Conservation (phyloP, 2,888 invertebrate genomes). For the Maniola hyperantus region DNA sequence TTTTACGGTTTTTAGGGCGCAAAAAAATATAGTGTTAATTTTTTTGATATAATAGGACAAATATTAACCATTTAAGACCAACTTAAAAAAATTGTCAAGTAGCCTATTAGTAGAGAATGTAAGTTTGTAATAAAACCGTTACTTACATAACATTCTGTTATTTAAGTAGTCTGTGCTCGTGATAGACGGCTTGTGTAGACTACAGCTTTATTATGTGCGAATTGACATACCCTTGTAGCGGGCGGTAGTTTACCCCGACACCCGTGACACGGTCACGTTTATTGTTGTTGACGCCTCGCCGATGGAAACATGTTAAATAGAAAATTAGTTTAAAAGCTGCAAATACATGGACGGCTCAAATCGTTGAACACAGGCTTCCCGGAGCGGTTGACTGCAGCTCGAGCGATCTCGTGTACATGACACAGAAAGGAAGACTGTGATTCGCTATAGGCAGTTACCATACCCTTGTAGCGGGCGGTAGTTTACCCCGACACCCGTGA, state of each 20-base stretch:
- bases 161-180: constrained; percentile 27
- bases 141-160: neutral
- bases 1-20: too few relatives aligned
- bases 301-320: neutral
- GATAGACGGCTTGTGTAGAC: constrained; percentile 29
- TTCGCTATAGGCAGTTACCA: too few relatives aligned
- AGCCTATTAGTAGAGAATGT: too few relatives aligned
- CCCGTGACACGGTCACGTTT: constrained; percentile 26
- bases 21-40: too few relatives aligned
- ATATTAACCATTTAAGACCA: too few relatives aligned
- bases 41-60: too few relatives aligned
- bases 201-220: constrained; percentile 48
- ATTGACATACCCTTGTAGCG: constrained; percentile 35
- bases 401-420: too few relatives aligned
- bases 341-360: neutral
- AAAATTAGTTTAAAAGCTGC: neutral
- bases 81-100: too few relatives aligned
- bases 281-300: constrained; percentile 4
- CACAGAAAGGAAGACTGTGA: too few relatives aligned
- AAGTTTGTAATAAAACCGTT: too few relatives aligned
- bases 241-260: constrained; percentile 20
- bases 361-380: too few relatives aligned
- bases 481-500: constrained; percentile 20
- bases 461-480: constrained; percentile 30
- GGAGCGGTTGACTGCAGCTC: too few relatives aligned